Conservation (phyloP, 2,888 invertebrate genomes). For the Synanthedon tipuliformis region DNA sequence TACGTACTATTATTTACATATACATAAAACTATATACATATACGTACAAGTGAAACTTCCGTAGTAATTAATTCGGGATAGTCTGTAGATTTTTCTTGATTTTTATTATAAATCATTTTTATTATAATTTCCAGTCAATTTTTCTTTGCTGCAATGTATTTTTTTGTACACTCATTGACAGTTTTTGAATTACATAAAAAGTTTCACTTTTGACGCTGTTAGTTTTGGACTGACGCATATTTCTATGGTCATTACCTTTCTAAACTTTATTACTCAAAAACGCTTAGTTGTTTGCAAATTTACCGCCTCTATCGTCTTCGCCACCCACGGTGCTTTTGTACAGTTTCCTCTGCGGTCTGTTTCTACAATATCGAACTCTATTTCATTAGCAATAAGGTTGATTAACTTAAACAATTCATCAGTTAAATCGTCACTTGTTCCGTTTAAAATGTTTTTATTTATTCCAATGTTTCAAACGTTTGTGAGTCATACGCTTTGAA, state of each 20-base stretch:
- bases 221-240: too few relatives aligned
- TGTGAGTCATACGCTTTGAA: slow-evolving; percentile 56
- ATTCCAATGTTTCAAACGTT: slow-evolving; percentile 37
- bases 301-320: slow-evolving; percentile 40
- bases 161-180: too few relatives aligned
- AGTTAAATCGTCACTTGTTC: slow-evolving; percentile 37
- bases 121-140: too few relatives aligned
- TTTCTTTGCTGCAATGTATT: too few relatives aligned
- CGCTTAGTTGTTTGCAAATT: slow-evolving; percentile 53
- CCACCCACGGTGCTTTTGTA: slow-evolving; percentile 45
- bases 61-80: too few relatives aligned
- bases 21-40: too few relatives aligned
- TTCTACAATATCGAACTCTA: slow-evolving; percentile 3
- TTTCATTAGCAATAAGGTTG: slow-evolving; percentile 10
- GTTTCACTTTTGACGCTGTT: too few relatives aligned
- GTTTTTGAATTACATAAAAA: too few relatives aligned
- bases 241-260: slow-evolving; percentile 33
- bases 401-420: background rate
- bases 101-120: too few relatives aligned
- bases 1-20: too few relatives aligned
- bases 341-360: slow-evolving; percentile 4
- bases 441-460: slow-evolving; percentile 39
- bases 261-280: slow-evolving; percentile 36
- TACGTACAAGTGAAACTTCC: too few relatives aligned
- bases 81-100: too few relatives aligned